Evolutionary conservation across 2,797 vertebrate species (phyloP).

Genomic region (Orientallactaga sibirica): DNA sequence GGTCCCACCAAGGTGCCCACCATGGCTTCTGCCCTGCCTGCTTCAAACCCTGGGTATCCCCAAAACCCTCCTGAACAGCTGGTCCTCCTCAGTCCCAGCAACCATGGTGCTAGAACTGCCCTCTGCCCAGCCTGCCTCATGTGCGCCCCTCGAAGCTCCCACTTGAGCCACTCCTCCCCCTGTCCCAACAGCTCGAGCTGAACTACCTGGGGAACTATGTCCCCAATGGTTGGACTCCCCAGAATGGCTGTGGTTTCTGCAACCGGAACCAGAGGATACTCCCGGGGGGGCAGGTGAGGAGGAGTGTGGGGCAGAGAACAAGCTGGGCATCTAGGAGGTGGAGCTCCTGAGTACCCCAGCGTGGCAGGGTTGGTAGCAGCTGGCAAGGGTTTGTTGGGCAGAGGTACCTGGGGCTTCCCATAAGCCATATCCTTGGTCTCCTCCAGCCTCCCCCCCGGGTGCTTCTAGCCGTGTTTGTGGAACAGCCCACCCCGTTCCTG

Average conservation of each 20-base stretch:
- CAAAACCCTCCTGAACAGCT: neutral
- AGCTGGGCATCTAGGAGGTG: neutral
- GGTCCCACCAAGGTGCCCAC: conserved; percentile 94
- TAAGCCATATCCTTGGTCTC: neutral
- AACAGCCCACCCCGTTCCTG: conserved; percentile 93
- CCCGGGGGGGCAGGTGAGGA: conserved; percentile 85
- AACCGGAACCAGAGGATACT: conserved; percentile 88
- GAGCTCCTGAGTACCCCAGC: neutral
- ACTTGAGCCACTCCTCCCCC: neutral
- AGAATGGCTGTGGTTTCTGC: conserved; percentile 91
- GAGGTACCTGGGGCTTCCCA: neutral
- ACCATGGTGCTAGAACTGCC: neutral
- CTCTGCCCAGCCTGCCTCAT: neutral
- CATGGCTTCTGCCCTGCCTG: neutral
- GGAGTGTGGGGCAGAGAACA: neutral
- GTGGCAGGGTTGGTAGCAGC: neutral
- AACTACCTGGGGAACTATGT: conserved; percentile 95
- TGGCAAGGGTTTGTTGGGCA: neutral
- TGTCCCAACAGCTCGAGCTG: conserved; percentile 90
- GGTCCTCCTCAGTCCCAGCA: neutral
- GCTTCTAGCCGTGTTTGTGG: conserved; percentile 91
- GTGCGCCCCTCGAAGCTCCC: neutral
- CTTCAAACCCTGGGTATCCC: neutral
- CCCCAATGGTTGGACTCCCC: conserved; percentile 93
- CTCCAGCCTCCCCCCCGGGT: conserved; percentile 90